Base-by-base conservation (phyloP, 2,797 vertebrate species). In the Pyrocephalus nanus region DNA sequence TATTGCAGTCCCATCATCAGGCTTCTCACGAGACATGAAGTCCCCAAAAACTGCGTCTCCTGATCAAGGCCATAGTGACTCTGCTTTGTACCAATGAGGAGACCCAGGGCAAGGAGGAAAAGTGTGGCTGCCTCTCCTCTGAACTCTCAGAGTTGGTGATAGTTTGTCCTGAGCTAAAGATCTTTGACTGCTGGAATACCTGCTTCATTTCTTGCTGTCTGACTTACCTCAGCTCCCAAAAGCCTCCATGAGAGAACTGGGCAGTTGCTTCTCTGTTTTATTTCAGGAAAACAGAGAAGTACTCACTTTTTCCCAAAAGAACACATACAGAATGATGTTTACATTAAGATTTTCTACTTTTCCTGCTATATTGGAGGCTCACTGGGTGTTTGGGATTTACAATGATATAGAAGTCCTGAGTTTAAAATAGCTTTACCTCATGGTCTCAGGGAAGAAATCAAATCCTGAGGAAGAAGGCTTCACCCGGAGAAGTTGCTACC, bases 1-100 rank as follows among this genome's bases (percentile, higher is more conserved):
- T 43, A 26, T 23, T 1, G 0, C 13, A 60, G 45, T 65, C 29
- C 29, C 20, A 45, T 13, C 2, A 2, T 30, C 73, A 40, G 1
- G 0, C 32, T 91, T 40, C 25, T 60, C 27, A 8, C 15, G 42
- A 71, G 38, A 60, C 22, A 42, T 0, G 7, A 55, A 89, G 30
- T 64, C 72, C 23, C 40, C 34, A 2, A 67, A 64, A 77, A 25
- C 34, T 43, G 7, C 29, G 80, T 50, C 25, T 87, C 34, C 42
- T 57, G 47, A n/a, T n/a, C 15, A 66, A 84, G 25, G 12, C 18
- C 30, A 36, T 22, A 1, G 0, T 8, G 12, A 23, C 20, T 29
- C 38, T 73, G 36, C 26, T 95, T 89, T 54, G 10, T 29, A 38
- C 29, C 67, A 38, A 1, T 25, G 17, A 74, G 60, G 38, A 47